Percentiles rank a stretch among this genome's conserved stretches.
These are phyloP conservation scores for Malacosoma neustria DNA, from an alignment of 2,888 invertebrate species.

Conservation along the genomic window DNA sequence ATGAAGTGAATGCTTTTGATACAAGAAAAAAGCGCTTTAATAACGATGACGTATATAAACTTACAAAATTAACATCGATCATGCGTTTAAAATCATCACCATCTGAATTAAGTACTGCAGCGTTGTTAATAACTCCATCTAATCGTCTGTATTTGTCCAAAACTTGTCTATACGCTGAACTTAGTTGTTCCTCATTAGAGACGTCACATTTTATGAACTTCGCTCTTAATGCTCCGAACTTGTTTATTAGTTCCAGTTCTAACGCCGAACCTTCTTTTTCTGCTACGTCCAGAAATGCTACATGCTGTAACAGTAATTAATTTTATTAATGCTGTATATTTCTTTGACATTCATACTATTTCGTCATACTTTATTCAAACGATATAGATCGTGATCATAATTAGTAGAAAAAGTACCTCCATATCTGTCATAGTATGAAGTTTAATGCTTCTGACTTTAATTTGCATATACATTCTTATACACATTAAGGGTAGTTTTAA, in stretches of 20 bases:
- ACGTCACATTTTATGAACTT: slow-evolving; percentile 66
- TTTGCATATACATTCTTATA: no score
- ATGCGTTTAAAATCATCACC: slow-evolving; percentile 34
- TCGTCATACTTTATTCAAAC: no score
- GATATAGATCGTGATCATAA: no score
- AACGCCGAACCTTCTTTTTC: slow-evolving; percentile 44
- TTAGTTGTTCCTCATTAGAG: slow-evolving; percentile 40
- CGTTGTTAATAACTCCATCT: slow-evolving; percentile 54
- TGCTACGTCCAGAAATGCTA: slow-evolving; percentile 52
- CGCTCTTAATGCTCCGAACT: slow-evolving; percentile 53
- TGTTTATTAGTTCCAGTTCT: slow-evolving; percentile 42
- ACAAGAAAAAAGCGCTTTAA: no score
- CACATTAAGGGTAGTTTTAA: no score
- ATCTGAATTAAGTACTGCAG: slow-evolving; percentile 38
- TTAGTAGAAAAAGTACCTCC: no score
- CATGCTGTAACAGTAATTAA: slow-evolving; percentile 38
- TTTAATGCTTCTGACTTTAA: no score
- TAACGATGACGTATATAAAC: no score
- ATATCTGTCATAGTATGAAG: no score
- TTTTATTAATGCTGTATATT: background rate
- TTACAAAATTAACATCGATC: slow-evolving; percentile 57
- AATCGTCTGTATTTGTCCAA: slow-evolving; percentile 51
- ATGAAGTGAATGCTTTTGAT: no score
- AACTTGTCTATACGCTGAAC: slow-evolving; percentile 43
- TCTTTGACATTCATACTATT: no score